Conservation (phyloP, 2,797 vertebrate species). For the Rhynchonycteris naso region DNA sequence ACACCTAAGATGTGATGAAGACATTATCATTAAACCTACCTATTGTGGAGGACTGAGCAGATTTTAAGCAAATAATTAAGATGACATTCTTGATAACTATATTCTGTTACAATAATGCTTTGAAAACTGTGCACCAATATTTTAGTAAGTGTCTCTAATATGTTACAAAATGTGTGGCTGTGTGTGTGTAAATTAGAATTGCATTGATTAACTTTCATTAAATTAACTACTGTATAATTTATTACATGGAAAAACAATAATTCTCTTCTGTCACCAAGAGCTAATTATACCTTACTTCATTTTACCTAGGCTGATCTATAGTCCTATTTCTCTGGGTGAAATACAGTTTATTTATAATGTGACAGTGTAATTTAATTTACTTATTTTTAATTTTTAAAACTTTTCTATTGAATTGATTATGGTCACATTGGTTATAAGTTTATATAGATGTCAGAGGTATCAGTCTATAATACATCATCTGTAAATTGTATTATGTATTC, state of each 20-base stretch:
- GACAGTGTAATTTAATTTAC: not conserved
- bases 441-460: too few relatives aligned
- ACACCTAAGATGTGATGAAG: not conserved
- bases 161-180: not conserved
- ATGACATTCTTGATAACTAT: not conserved
- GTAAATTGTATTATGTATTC: too few relatives aligned
- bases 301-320: not conserved
- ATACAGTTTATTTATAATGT: not conserved
- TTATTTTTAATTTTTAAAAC: too few relatives aligned
- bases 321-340: not conserved
- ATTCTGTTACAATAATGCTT: not conserved
- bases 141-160: not conserved
- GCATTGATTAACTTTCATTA: not conserved
- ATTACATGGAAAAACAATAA: not conserved
- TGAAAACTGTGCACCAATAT: not conserved
- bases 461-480: too few relatives aligned
- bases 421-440: too few relatives aligned
- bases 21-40: not conserved
- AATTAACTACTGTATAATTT: not conserved
- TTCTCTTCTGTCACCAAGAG: not conserved
- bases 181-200: not conserved
- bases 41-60: not conserved
- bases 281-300: not conserved
- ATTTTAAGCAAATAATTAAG: slow-evolving; percentile 5
- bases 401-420: too few relatives aligned